Conservation (phyloP, 2,888 invertebrate genomes). For the Drosophila multiciliata region DNA sequence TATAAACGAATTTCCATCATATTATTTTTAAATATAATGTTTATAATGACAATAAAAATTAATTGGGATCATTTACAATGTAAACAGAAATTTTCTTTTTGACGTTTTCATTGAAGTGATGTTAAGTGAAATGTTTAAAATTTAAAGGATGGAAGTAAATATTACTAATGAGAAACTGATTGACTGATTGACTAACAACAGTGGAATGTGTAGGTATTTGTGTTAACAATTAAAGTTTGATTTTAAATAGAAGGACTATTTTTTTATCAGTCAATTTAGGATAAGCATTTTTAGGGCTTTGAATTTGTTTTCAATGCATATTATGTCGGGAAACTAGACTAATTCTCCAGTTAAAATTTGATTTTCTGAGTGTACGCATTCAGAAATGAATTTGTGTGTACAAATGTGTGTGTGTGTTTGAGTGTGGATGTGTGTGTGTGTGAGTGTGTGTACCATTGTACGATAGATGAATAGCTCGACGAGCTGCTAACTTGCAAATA, state of each 20-base stretch:
- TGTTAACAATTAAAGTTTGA: neutral
- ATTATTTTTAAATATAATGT: too few relatives aligned
- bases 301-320: neutral
- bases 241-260: neutral
- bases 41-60: too few relatives aligned
- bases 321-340: neutral
- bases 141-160: neutral
- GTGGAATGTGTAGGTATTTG: neutral
- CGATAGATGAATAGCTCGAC: constrained; percentile 80
- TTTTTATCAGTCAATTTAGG: neutral
- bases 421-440: constrained; percentile 17
- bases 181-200: too few relatives aligned
- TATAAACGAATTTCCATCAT: too few relatives aligned
- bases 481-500: constrained; percentile 82
- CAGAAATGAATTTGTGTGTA: neutral
- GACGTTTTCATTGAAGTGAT: too few relatives aligned
- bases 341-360: neutral
- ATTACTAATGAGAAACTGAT: too few relatives aligned
- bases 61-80: too few relatives aligned
- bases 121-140: too few relatives aligned
- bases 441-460: constrained; percentile 49
- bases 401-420: constrained; percentile 6
- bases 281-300: neutral
- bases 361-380: neutral
- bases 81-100: too few relatives aligned